Evolutionary conservation across 2,113 vertebrate species (phyloP).

Genomic region (Hippocampus zosterae): DNA sequence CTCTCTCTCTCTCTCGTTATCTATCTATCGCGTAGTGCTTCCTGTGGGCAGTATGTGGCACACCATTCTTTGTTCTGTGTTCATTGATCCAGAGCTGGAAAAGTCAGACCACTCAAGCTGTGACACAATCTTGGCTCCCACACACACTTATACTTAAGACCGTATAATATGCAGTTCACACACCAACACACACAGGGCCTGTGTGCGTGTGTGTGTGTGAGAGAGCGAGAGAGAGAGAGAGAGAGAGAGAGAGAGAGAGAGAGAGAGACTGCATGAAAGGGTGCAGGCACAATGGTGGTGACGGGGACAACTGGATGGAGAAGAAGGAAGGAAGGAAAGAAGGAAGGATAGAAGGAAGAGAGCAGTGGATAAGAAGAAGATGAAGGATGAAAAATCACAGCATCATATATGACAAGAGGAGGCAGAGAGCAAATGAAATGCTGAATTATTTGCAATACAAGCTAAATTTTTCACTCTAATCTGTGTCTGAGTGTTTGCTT

Average conservation of each 20-base stretch:
- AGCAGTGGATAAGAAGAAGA: not conserved
- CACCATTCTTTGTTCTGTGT: slow-evolving; percentile 54
- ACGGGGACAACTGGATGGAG: not conserved
- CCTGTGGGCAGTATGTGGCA: slow-evolving; percentile 16
- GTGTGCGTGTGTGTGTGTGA: not conserved
- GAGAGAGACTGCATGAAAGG: slow-evolving; percentile 36
- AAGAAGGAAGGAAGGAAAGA: slow-evolving; percentile 5
- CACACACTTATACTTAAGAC: slow-evolving; percentile 23
- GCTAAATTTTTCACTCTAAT: slow-evolving; percentile 44
- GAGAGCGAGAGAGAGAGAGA: slow-evolving; percentile 19
- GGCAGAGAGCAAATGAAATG: slow-evolving; percentile 12
- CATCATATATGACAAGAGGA: slow-evolving; percentile 16
- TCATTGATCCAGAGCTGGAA: slow-evolving; percentile 68
- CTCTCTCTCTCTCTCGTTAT: not conserved
- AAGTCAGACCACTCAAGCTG: slow-evolving; percentile 67
- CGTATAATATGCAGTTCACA: slow-evolving; percentile 23
- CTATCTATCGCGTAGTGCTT: not conserved
- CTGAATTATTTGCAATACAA: slow-evolving; percentile 55
- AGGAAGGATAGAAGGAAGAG: not conserved
- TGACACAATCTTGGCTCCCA: slow-evolving; percentile 61
- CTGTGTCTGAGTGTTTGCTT: slow-evolving; percentile 17
- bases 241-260: slow-evolving; percentile 1
- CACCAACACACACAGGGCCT: slow-evolving; percentile 9
- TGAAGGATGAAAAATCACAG: slow-evolving; percentile 6
- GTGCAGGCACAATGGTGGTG: slow-evolving; percentile 15